Base-by-base conservation (phyloP, 92 coral and sea anemone genomes). In the Actinostola sp. region DNA sequence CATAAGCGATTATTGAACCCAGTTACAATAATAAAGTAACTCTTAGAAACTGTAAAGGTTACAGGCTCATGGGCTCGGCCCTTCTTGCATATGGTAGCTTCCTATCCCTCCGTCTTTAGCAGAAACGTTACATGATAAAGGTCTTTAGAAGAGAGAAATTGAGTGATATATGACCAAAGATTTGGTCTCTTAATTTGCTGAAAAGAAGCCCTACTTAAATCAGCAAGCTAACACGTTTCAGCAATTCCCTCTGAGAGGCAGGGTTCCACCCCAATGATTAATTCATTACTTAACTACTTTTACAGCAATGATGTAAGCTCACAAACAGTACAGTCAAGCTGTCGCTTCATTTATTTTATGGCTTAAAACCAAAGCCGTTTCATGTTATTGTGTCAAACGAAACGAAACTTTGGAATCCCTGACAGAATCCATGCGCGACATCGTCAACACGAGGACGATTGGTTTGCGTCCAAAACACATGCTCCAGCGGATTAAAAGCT, bases 401-500 rank as follows among this genome's bases (percentile, higher is more conserved):
- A 52, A 56, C 48, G 50, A 55, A 68, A 52, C 60, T 51, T 45
- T 49, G 72, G 70, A 26, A 11, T 39, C 21, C 42, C 34, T 68
- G 74, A 68, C 74, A 68, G 74, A 52, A 24, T 25, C 8, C 61
- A 68, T n/a, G n/a, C n/a, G n/a, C 2, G 46, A 50, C 74, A 68
- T 3, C 19, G 36, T 1, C n/a, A 68, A 36, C 74, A 51, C 26
- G 48, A 30, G 46, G 42, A 24, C 60, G 34, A 68, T 48, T 17
- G 45, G 2, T 15, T 39, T 20, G 52, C 0, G 57, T 32, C 44
- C 56, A 33, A n/a, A 50, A 50, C 74, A 51, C 74, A 68, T 68
- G 74, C 32, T 27, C 13, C 62, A n/a, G 20, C 14, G 74, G 74
- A 55, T 68, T 68, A 68, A 68, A 68, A 62, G 74, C 74, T 68